Conservation (phyloP, 2,888 invertebrate genomes). For the Thysanoteuthis rhombus region DNA sequence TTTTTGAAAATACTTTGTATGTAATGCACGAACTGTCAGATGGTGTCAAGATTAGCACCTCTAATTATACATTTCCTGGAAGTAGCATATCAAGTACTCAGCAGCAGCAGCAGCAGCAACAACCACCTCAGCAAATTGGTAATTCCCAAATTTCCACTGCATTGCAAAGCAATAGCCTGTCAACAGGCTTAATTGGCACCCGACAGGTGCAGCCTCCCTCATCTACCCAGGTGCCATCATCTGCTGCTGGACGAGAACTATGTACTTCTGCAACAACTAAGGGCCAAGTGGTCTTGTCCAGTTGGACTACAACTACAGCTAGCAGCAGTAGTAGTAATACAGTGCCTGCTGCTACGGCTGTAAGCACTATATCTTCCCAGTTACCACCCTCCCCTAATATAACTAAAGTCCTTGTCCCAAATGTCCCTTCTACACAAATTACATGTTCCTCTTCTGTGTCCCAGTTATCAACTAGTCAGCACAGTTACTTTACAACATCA, state of each 20-base stretch:
- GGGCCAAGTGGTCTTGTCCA: background rate
- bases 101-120: background rate
- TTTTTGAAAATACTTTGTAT: conserved; percentile 21
- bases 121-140: background rate
- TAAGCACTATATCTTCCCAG: conserved; percentile 1
- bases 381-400: background rate
- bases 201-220: background rate
- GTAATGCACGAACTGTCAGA: background rate
- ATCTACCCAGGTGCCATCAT: background rate
- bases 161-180: conserved; percentile 21
- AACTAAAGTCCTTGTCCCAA: conserved; percentile 21
- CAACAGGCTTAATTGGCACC: background rate
- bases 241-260: background rate
- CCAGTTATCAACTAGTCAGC: conserved; percentile 24
- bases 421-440: conserved; percentile 23
- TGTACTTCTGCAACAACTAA: conserved; percentile 16
- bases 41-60: background rate
- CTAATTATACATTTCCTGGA: conserved; percentile 23
- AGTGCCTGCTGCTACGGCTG: background rate
- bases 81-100: background rate
- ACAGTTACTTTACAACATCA: conserved; percentile 24
- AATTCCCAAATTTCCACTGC: background rate
- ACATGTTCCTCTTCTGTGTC: conserved; percentile 23
- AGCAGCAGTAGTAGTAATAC: conserved; percentile 13
- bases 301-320: conserved; percentile 1